A percentile compares a stretch with the other conserved stretches of the same genome.
Conservation (phyloP, 2,113 vertebrate genomes). For the Pantherophis guttatus region DNA sequence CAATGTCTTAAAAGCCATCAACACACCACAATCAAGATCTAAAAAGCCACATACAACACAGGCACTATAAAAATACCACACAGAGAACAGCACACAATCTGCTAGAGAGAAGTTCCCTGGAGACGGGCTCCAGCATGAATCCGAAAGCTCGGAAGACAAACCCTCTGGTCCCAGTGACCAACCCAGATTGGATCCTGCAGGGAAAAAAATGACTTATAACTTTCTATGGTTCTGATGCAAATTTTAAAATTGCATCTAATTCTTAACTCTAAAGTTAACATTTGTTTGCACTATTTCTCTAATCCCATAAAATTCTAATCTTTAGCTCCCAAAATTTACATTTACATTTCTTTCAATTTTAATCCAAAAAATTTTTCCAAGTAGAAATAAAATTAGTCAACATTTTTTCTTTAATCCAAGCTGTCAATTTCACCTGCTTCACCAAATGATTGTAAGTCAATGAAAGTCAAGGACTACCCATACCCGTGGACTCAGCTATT, state of each 20-base stretch:
- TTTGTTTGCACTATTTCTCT: too few relatives aligned
- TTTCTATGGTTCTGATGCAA: not conserved
- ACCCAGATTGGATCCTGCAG: not conserved
- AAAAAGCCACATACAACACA: not conserved
- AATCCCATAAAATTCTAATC: not conserved
- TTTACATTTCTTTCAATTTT: not conserved
- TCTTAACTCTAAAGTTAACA: not conserved
- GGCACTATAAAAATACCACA: not conserved
- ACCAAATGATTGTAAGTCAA: not conserved
- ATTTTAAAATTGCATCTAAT: not conserved
- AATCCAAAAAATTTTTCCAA: not conserved
- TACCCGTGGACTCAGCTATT: not conserved
- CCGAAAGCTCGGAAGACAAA: not conserved
- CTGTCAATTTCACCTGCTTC: not conserved
- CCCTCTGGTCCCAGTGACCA: not conserved
- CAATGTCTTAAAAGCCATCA: not conserved
- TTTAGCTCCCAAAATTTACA: not conserved
- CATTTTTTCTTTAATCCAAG: not conserved
- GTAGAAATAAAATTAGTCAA: not conserved
- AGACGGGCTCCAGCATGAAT: not conserved
- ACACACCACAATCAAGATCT: not conserved
- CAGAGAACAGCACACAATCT: not conserved
- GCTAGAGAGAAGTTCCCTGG: not conserved
- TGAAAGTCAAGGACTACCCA: not conserved
- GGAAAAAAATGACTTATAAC: not conserved